Evolutionary conservation across 2,888 invertebrate species (phyloP).

Genomic region (Dendrolimus houi): DNA sequence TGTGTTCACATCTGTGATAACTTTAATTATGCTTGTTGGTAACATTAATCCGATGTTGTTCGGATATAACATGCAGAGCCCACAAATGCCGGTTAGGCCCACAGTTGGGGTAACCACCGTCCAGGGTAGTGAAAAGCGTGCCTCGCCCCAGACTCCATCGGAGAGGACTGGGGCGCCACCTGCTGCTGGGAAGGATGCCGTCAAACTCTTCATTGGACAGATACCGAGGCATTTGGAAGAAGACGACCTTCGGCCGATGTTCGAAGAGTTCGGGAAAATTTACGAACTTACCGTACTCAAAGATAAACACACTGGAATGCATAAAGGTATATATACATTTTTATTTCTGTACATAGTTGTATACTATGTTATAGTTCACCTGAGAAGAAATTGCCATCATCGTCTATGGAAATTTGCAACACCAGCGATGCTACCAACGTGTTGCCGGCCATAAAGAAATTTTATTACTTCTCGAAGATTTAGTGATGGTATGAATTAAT

Average conservation of each 20-base stretch:
- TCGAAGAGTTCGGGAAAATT: conserved; percentile 94
- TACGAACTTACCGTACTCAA: conserved; percentile 96
- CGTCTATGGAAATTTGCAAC: background rate
- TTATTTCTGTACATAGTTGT: conserved; percentile 8
- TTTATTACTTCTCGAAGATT: background rate
- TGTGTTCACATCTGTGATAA: conserved; percentile 42
- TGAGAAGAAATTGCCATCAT: background rate
- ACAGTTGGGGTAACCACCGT: conserved; percentile 6
- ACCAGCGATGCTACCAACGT: background rate
- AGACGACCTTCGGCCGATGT: conserved; percentile 90
- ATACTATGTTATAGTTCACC: too few species aligned
- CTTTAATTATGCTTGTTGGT: conserved; percentile 66
- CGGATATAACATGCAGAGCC: conserved; percentile 47
- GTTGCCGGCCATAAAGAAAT: background rate
- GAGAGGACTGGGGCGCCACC: conserved; percentile 64
- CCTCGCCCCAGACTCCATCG: conserved; percentile 45
- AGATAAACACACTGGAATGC: conserved; percentile 96
- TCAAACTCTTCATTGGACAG: conserved; percentile 95
- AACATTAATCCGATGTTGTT: conserved; percentile 57
- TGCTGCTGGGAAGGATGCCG: conserved; percentile 72
- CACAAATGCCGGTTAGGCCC: conserved; percentile 7
- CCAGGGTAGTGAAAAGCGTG: conserved; percentile 26
- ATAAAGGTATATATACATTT: conserved; percentile 84
- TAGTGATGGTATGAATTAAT: too few species aligned
- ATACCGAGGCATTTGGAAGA: conserved; percentile 94